These are phyloP conservation scores for Campoplex nolae DNA, from an alignment of 2,888 invertebrate species.

Conservation along the genomic window DNA sequence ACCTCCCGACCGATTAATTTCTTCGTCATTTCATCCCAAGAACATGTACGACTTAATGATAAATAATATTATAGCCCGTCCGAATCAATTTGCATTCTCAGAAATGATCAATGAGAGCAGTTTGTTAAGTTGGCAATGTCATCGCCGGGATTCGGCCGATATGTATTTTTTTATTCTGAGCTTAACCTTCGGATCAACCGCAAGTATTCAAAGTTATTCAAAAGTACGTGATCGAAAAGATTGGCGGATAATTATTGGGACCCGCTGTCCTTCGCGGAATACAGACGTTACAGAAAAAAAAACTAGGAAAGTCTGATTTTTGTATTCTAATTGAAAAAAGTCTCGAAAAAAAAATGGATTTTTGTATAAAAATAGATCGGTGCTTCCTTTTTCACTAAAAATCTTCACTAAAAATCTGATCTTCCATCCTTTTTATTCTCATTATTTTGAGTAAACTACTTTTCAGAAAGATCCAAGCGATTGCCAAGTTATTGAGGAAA, in stretches of 20 bases:
- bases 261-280: not conserved
- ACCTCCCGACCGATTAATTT: constrained; percentile 65
- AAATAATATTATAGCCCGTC: constrained; percentile 57
- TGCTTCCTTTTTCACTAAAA: too few relatives aligned
- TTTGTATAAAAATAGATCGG: not conserved
- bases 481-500: constrained; percentile 31
- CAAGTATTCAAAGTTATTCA: constrained; percentile 5
- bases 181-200: constrained; percentile 18
- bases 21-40: constrained; percentile 53
- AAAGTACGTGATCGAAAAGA: constrained; percentile 10
- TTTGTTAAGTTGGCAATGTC: constrained; percentile 60
- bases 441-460: not conserved
- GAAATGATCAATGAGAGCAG: constrained; percentile 65
- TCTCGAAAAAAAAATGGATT: not conserved
- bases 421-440: not conserved
- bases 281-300: not conserved
- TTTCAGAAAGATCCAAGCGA: not conserved
- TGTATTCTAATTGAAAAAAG: not conserved
- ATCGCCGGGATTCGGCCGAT: constrained; percentile 48
- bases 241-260: not conserved
- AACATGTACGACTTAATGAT: constrained; percentile 58
- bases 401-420: not conserved
- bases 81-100: constrained; percentile 65
- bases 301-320: not conserved
- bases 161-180: constrained; percentile 31